A percentile compares a stretch with the other conserved stretches of the same genome.
These are phyloP conservation scores for Cepaea nemoralis DNA, from an alignment of 1,140 invertebrate genomes.

Conservation along the genomic window DNA sequence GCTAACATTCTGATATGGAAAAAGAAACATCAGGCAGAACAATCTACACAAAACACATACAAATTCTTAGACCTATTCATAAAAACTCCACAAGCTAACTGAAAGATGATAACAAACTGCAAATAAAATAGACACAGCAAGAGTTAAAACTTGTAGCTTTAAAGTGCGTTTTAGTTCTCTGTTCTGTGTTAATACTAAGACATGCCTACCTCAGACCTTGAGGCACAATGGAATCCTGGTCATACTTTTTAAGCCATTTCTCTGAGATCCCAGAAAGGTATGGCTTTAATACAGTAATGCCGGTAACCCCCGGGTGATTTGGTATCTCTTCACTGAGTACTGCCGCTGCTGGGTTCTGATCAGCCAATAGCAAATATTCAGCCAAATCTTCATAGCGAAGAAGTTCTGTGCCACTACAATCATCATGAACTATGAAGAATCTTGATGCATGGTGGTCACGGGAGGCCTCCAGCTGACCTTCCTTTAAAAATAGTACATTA, in stretches of 20 bases:
- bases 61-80: too few relatives aligned
- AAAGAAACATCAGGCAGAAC: too few relatives aligned
- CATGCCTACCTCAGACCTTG: conserved; percentile 57
- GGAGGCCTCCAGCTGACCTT: too few relatives aligned
- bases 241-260: conserved; percentile 68
- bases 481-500: too few relatives aligned
- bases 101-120: too few relatives aligned
- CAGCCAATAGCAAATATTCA: conserved; percentile 63
- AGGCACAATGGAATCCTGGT: conserved; percentile 68
- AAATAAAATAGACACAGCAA: too few relatives aligned
- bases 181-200: too few relatives aligned
- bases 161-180: too few relatives aligned
- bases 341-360: conserved; percentile 67
- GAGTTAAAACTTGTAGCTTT: too few relatives aligned
- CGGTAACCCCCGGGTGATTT: conserved; percentile 65
- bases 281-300: conserved; percentile 69
- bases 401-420: conserved; percentile 70
- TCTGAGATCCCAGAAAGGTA: conserved; percentile 61
- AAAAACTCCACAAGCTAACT: too few relatives aligned
- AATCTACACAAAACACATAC: too few relatives aligned
- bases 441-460: conserved; percentile 66
- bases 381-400: conserved; percentile 66
- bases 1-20: too few relatives aligned
- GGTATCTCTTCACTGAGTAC: conserved; percentile 68
- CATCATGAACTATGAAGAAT: conserved; percentile 69